A percentile compares a stretch with the other conserved stretches of the same genome.
phyloP scores from a whole-genome alignment of 1,140 invertebrate species.

The Calephelis virginiensis region DNA sequence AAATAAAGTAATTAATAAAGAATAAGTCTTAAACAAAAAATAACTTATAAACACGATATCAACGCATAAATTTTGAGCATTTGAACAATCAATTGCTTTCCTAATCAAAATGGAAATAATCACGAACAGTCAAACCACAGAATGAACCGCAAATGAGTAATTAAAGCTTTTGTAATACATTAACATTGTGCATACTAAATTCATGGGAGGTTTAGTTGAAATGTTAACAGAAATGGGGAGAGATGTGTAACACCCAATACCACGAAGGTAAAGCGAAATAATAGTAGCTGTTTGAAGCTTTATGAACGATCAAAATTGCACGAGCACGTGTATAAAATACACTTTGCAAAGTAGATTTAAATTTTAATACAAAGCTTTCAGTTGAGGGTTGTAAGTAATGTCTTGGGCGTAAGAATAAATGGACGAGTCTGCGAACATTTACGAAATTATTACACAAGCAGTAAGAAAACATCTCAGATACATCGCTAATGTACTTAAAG shows the following conservation, averaged over 20 bases:
- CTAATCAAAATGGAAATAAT: slow-evolving; percentile 23
- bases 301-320: slow-evolving; percentile 78
- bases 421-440: slow-evolving; percentile 39
- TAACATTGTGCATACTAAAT: slow-evolving; percentile 71
- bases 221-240: slow-evolving; percentile 56
- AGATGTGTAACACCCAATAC: slow-evolving; percentile 70
- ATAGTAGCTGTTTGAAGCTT: slow-evolving; percentile 71
- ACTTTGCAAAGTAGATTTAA: slow-evolving; percentile 79
- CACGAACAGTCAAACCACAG: slow-evolving; percentile 45
- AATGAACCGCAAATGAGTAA: slow-evolving; percentile 64
- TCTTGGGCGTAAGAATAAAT: slow-evolving; percentile 64
- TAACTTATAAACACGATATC: too few species aligned
- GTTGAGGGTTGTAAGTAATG: slow-evolving; percentile 72
- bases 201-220: slow-evolving; percentile 65
- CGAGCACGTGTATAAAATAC: slow-evolving; percentile 77
- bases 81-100: slow-evolving; percentile 8
- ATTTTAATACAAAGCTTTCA: slow-evolving; percentile 78
- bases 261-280: slow-evolving; percentile 72
- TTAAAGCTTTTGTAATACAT: slow-evolving; percentile 72
- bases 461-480: not conserved
- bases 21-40: not conserved
- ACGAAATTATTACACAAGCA: slow-evolving; percentile 2
- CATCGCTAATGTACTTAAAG: not conserved
- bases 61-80: not conserved
- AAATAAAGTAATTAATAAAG: too few species aligned